Conservation (phyloP, 2,888 invertebrate genomes). For the Acrocyrtus sp. region DNA sequence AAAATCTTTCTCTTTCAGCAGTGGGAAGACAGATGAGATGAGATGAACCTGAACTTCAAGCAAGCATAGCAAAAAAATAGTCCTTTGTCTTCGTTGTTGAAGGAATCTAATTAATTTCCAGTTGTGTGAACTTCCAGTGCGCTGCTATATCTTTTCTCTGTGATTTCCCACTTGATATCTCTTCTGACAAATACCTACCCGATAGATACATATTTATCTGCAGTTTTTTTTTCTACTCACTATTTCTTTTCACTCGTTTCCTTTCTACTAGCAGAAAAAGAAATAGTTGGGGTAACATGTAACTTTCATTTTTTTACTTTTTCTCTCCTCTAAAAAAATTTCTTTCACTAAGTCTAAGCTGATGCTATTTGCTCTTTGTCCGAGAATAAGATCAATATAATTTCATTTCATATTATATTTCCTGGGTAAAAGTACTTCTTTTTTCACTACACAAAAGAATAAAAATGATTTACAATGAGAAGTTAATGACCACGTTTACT, state of each 20-base stretch:
- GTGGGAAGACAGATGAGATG: constrained; percentile 55
- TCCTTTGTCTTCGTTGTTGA: no score
- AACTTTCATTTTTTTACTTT: constrained; percentile 9
- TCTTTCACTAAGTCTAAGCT: no score
- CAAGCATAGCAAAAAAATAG: neutral
- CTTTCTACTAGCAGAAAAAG: constrained; percentile 2
- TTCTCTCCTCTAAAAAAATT: constrained; percentile 27
- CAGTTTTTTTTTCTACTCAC: neutral
- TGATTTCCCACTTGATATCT: constrained; percentile 27
- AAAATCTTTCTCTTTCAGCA: constrained; percentile 35
- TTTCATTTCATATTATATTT: neutral
- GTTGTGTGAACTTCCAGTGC: neutral
- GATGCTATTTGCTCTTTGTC: constrained; percentile 52
- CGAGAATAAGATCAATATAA: constrained; percentile 30
- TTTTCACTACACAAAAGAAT: no score
- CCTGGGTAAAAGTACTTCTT: neutral
- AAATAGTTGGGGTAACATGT: neutral
- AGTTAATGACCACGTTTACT: constrained; percentile 48
- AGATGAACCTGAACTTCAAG: constrained; percentile 47
- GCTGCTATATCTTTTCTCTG: neutral
- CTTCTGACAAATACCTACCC: neutral
- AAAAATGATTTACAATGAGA: no score
- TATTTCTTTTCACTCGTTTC: constrained; percentile 8
- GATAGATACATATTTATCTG: neutral
- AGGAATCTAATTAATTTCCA: no score